These are phyloP conservation scores for Limulus polyphemus DNA, from an alignment of 2,888 invertebrate species.

Conservation along the genomic window DNA sequence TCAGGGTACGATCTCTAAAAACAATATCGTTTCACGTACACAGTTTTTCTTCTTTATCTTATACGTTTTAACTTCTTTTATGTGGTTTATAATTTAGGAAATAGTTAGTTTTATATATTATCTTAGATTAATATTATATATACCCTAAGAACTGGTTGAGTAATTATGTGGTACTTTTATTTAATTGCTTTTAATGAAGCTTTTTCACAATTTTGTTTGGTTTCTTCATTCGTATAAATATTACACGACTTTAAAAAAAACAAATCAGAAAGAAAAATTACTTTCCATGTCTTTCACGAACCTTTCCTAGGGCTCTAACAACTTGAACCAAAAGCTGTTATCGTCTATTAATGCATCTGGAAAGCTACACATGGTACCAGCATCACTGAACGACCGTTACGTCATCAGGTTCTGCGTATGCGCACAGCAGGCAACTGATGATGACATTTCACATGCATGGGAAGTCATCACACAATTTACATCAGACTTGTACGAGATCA, in stretches of 20 bases:
- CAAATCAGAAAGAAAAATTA: not conserved
- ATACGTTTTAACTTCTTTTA: too few relatives aligned
- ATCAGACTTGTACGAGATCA: slow-evolving; percentile 50
- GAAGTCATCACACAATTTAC: slow-evolving; percentile 37
- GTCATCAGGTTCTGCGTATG: slow-evolving; percentile 90
- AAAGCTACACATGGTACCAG: slow-evolving; percentile 92
- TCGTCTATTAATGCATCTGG: slow-evolving; percentile 89
- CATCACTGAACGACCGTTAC: slow-evolving; percentile 73
- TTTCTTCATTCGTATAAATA: not conserved
- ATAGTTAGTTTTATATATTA: too few relatives aligned
- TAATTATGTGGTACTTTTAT: too few relatives aligned
- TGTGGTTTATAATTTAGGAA: too few relatives aligned
- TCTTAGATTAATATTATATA: too few relatives aligned
- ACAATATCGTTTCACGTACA: too few relatives aligned
- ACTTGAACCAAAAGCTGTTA: slow-evolving; percentile 75
- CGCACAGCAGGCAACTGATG: slow-evolving; percentile 72
- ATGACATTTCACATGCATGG: slow-evolving; percentile 49
- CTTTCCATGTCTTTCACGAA: slow-evolving; percentile 4
- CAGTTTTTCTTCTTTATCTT: too few relatives aligned
- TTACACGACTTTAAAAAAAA: not conserved
- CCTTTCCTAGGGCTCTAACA: slow-evolving; percentile 42
- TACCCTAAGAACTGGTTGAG: too few relatives aligned
- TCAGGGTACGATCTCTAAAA: too few relatives aligned
- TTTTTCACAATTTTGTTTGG: too few relatives aligned
- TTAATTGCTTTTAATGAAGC: too few relatives aligned